Conservation (phyloP, 1,140 invertebrate genomes). For the Camponotus floridanus region DNA sequence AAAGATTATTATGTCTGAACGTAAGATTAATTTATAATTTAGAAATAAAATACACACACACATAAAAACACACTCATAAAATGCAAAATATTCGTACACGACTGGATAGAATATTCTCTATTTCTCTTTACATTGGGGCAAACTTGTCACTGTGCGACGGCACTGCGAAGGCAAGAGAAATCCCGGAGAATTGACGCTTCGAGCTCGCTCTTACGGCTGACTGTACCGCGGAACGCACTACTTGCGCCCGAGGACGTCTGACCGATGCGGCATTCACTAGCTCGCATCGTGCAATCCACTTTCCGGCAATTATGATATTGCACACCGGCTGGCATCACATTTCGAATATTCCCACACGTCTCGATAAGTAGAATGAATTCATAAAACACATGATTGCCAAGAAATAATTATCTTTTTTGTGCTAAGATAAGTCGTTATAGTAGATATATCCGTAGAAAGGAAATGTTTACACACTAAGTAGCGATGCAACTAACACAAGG, state of each 20-base stretch:
- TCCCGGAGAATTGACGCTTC: constrained; percentile 53
- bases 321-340: not conserved
- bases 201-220: constrained; percentile 47
- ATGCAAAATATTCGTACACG: not conserved
- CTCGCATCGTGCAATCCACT: constrained; percentile 26
- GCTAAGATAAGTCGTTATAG: not conserved
- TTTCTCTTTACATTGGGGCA: constrained; percentile 22
- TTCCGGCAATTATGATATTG: constrained; percentile 15
- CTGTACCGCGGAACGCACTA: constrained; percentile 66
- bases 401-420: not conserved
- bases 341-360: not conserved
- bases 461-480: constrained; percentile 20
- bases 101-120: not conserved
- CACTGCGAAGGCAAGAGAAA: constrained; percentile 26
- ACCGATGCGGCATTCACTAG: constrained; percentile 80
- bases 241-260: constrained; percentile 66
- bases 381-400: too few species aligned
- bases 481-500: not conserved
- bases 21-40: not conserved
- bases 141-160: constrained; percentile 42
- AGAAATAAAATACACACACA: not conserved
- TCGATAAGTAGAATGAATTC: constrained; percentile 11
- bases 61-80: not conserved
- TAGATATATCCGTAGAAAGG: not conserved
- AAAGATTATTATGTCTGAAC: not conserved